Evolutionary conservation across 2,797 vertebrate species (phyloP), one percentile per base, ranked within the genome.

Genomic region (Acestrorhynchus altus): DNA sequence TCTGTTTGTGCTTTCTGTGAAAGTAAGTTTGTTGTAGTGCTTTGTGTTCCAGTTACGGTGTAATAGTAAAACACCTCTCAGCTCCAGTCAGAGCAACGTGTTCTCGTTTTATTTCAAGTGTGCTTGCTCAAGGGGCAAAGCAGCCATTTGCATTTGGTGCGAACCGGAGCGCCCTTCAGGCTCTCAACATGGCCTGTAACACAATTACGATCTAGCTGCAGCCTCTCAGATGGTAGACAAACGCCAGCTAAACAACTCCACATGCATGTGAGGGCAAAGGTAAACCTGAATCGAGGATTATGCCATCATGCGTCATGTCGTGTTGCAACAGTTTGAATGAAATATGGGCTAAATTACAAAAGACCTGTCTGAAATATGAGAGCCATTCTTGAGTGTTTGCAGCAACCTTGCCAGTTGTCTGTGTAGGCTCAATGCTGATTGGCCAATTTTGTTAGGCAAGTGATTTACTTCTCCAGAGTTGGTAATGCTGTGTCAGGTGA

Each of bases 71-170:
- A 79, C 59, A 13, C 51, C 64, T 35, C 67, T 35, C 13, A 46
- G 22, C 13, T 68, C 31, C 35, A 61, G 57, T 44, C 24, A 60
- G 49, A 59, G 49, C 67, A 76, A 49, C 56, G 40, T 22, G 46
- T 73, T 16, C 60, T 57, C 39, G 49, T 18, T 70, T 68, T 69
- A 46, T 74, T 54, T 56, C 11, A 26, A 40, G 28, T 51, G 20
- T 65, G 20, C 61, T 77, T n/a, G n/a, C n/a, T 67, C 26, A 26
- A 74, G 70, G 51, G 47, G 35, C 42, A 79, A 71, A 73, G 47
- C 76, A 72, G 15, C 76, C 60, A 87, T 87, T 85, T 84, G 77
- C 81, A 80, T 84, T 76, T 51, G 44, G 46, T 52, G 54, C 65
- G 82, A 78, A 82, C 78, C 74, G 59, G 65, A 73, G 57, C 61